Evolutionary conservation across 23 tunicate species (phyloP), one percentile per base, ranked within the genome.

Genomic region (Ascidia mentula): DNA sequence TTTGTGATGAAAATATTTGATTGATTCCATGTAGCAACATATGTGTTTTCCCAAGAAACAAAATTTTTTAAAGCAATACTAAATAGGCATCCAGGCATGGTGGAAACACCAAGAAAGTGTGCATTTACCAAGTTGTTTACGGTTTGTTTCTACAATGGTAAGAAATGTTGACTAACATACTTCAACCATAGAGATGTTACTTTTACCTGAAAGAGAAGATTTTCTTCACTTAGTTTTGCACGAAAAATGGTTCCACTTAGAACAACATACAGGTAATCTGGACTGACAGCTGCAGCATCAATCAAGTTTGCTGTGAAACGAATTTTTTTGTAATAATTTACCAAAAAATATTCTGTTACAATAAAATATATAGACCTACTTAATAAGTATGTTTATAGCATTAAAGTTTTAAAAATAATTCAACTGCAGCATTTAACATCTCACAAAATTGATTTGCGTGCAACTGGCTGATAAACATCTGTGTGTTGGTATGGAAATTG

Each of bases 241-340:
- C 65, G 22, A 20, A 53, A 53, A 28, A 53, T 53, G 24, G 12
- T 53, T 53, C 65, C 65, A 53, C 13, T 28, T 20, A 53, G 12
- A 53, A 53, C 13, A 53, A 53, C 24, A 53, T 20, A 53, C 65
- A 53, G 22, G 22, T 3, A 53, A 6, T 53, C 65, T 5, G 65
- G 65, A 53, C 65, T 53, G 65, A 53, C 13, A 53, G 65, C 65
- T 5, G 65, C 65, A 20, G 65, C 65, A 53, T 53, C 65, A 20
- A 53, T 9, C 65, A 26, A 20, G 65, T 53, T 53, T 1, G 65
- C 65, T 53, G 24, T 20, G 13, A 9, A 53, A 6, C 22, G 53
- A 42, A 9, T 42, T 42, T 42, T 42, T 42, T 9, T 5, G 24
- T 3, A 53, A 53, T 20, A 5, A 26, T 20, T 28, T 9, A 53